Evolutionary conservation across 2,113 vertebrate genomes (phyloP), one percentile per base, ranked within the genome.

Genomic region (Sinosuthora webbiana): DNA sequence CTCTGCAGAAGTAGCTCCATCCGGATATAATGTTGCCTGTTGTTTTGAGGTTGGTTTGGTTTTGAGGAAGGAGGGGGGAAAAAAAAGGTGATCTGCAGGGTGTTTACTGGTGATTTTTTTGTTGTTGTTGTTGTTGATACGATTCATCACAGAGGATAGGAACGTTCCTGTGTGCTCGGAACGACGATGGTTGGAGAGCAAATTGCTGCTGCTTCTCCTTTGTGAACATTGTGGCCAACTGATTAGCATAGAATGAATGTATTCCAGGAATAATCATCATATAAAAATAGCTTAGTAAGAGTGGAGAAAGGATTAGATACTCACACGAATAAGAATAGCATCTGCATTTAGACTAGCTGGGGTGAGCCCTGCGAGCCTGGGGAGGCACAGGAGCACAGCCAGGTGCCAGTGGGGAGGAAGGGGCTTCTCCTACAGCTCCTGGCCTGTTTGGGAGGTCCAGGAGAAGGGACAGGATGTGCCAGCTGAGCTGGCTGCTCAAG

Each of bases 221-320:
- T 45, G 20, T 97, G 96, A 96, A 82, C 93, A 11, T 96, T 78
- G 50, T 86, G 94, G 95, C 96, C 94, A 89, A 89, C 80, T 97
- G 97, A 97, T 97, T 97, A 97, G 93, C 97, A 91, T 86, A 97
- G 96, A 97, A 91, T 91, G 94, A 97, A 97, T 97, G 92, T 97
- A 96, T 97, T 97, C 85, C 89, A 93, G 92, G 93, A 98, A 96
- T 97, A 98, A 97, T 97, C 93, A 91, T 94, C 94, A 70, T 96
- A 94, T 97, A 98, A 98, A 98, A 98, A 97, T 98, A 98, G 97
- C 96, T 97, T 96, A 94, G 88, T 75, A 90, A 93, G 91, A 94
- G 95, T 97, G 86, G 87, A 94, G 96, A 97, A 97, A 94, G 97
- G 96, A 97, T 97, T 97, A 98, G 93, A 91, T 95, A 93, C 97